Evolutionary conservation across 2,888 invertebrate genomes (phyloP).

Genomic region (Eristalis pertinax): DNA sequence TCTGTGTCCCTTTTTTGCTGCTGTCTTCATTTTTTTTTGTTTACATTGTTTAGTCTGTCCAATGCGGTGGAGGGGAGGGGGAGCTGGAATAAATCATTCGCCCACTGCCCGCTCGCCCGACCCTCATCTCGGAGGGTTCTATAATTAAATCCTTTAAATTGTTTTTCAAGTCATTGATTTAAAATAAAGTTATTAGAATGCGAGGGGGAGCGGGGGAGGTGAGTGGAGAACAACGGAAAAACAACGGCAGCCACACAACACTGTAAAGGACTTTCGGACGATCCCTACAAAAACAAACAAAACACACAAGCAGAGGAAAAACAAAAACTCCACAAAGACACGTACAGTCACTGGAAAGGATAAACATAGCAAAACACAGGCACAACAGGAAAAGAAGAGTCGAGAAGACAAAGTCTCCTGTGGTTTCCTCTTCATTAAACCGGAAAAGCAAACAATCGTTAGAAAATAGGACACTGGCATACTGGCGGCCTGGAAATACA

Average conservation of each 20-base stretch:
- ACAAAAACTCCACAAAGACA: conserved; percentile 35
- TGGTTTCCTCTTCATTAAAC: conserved; percentile 72
- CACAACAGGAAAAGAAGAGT: conserved; percentile 7
- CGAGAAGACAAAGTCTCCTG: conserved; percentile 45
- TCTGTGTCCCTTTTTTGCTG: background rate
- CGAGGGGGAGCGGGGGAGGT: too few species aligned
- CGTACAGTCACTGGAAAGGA: conserved; percentile 30
- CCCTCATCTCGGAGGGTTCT: background rate
- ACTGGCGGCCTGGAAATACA: conserved; percentile 56
- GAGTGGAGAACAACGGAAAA: conserved; percentile 1
- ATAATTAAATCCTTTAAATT: conserved; percentile 59
- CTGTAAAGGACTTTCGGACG: background rate
- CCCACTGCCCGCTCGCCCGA: background rate
- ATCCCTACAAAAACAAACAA: conserved; percentile 9
- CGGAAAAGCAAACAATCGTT: conserved; percentile 67
- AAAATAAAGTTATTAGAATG: conserved; percentile 42
- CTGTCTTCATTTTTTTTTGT: background rate
- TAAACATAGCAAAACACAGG: background rate
- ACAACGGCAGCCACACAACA: conserved; percentile 13
- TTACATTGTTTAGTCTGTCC: background rate
- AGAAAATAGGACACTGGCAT: conserved; percentile 65
- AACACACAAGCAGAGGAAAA: background rate
- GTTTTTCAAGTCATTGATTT: conserved; percentile 62
- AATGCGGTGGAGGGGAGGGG: too few species aligned
- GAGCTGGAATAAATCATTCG: background rate